Percentiles rank a stretch among this genome's conserved stretches.
phyloP scores from a whole-genome alignment of 2,113 vertebrate genomes.

The Cebus imitator region DNA sequence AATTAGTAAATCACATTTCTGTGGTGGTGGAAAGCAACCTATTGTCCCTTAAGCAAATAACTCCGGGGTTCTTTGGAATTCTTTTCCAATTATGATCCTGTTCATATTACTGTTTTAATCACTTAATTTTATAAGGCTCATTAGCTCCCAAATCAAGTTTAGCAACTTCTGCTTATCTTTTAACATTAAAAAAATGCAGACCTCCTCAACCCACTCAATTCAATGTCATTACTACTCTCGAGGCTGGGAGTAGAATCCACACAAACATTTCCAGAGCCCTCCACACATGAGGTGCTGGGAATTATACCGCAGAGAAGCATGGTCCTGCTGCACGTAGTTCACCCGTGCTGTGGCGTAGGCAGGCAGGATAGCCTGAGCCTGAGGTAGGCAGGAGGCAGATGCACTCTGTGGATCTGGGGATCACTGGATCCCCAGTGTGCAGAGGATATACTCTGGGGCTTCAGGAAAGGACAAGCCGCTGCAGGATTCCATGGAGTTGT shows the following conservation, averaged over 20 bases:
- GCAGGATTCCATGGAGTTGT: neutral
- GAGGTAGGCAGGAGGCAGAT: too few species aligned
- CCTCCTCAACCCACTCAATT: neutral
- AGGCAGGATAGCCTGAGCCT: too few species aligned
- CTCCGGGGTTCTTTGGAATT: neutral
- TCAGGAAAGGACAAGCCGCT: neutral
- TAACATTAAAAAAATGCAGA: neutral
- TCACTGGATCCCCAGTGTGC: too few species aligned
- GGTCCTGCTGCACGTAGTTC: neutral
- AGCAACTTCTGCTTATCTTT: neutral
- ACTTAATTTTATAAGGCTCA: neutral
- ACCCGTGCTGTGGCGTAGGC: too few species aligned
- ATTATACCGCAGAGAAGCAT: rapidly evolving
- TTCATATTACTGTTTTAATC: neutral
- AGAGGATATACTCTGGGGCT: neutral
- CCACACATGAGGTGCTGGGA: neutral
- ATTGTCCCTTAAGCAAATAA: neutral
- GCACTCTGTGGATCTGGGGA: too few species aligned
- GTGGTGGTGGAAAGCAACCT: neutral
- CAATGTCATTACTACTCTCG: neutral
- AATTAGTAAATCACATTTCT: neutral
- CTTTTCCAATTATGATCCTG: neutral
- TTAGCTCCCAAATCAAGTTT: neutral
- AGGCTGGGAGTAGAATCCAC: neutral
- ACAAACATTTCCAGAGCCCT: neutral